Base-by-base conservation (phyloP, 2,888 invertebrate species). In the Lapara coniferarum region DNA sequence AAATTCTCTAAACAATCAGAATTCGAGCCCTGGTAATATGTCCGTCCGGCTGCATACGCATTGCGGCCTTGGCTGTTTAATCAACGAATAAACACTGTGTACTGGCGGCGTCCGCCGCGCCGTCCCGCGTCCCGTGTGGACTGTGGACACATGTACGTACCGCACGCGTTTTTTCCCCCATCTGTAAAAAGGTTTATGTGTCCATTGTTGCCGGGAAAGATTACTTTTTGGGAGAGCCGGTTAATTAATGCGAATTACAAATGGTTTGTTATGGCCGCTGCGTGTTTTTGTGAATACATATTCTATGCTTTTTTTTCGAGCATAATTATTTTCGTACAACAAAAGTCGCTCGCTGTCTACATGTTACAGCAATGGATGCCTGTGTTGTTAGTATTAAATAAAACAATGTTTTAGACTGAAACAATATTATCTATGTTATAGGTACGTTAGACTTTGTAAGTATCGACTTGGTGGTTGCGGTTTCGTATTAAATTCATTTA, bases 1-100 rank as follows among this genome's bases (percentile, higher is more conserved):
- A 93, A 93, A 93, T 93, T 92, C 91, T 93, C 93, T 92, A 93
- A 93, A 93, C 93, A 93, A 93, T 93, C 93, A 93, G 92, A 92
- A 93, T 92, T 92, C 92, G 93, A 92, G 91, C 85, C 90, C 87
- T 89, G 91, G 91, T 92, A 92, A 92, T 92, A 92, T 91, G 92
- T 92, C 88, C 89, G 91, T 89, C 86, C 89, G 89, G 85, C 86
- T 92, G 91, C 93, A 92, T 92, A 90, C 93, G 93, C 92, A 92
- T 85, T 92, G 92, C 92, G 92, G 92, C 87, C 87, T 85, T 85
- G 86, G 85, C 87, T 84, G 91, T 91, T 93, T 93, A 93, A 93
- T 93, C 93, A 93, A 92, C 89, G 91, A 83, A 88, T 90, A 89
- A 90, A 91, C 90, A 90, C 82, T 86, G 74, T 87, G 89, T 90